Evolutionary conservation across 2,797 vertebrate species (phyloP).

Genomic region (Gobio occitaniae): DNA sequence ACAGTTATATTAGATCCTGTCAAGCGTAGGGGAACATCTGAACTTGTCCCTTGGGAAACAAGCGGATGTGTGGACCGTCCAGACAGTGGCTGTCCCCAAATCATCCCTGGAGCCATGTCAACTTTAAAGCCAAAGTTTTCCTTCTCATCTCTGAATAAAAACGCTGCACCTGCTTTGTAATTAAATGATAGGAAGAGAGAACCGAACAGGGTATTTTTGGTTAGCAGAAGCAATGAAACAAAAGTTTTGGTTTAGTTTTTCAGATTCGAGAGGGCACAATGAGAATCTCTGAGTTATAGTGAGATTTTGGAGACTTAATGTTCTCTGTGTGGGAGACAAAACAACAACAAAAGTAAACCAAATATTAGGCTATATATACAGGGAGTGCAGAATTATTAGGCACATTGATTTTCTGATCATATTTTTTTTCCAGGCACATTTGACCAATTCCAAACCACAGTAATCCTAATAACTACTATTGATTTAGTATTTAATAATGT

Average conservation of each 20-base stretch:
- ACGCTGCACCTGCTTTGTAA: neutral
- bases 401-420: too few relatives aligned
- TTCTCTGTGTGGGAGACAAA: neutral
- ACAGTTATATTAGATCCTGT: conserved; percentile 23
- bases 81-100: conserved; percentile 15
- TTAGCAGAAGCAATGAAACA: neutral
- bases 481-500: too few relatives aligned
- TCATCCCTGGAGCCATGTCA: neutral
- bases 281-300: too few relatives aligned
- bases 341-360: neutral
- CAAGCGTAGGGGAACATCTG: neutral
- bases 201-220: neutral
- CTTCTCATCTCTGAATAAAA: conserved; percentile 18
- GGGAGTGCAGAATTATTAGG: too few relatives aligned
- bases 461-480: too few relatives aligned
- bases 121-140: conserved; percentile 2
- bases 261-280: neutral
- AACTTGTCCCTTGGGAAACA: neutral
- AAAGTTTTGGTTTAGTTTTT: conserved; percentile 14
- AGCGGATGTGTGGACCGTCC: neutral
- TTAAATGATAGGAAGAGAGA: neutral
- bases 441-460: too few relatives aligned
- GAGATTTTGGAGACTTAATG: neutral
- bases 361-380: neutral
- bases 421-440: too few relatives aligned